Evolutionary conservation across 2,797 vertebrate species (phyloP), one percentile per base, ranked within the genome.

Genomic region (Limosa lapponica): DNA sequence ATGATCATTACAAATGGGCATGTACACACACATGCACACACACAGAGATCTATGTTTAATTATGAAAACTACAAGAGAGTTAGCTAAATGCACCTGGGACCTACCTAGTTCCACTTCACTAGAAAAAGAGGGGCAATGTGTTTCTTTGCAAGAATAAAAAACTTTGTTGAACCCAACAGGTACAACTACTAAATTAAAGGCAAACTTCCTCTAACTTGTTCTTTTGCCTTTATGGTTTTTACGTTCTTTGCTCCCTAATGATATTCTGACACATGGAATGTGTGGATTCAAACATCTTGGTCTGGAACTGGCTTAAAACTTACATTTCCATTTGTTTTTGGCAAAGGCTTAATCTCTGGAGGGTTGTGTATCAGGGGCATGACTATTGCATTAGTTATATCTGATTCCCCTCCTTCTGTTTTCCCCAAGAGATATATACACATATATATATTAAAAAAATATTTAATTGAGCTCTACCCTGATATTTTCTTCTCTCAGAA

Each of bases 21-120:
- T 55, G 15, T n/a, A n/a, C 22, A 58, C 3, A 20, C 3, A 39
- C 6, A 16, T 0, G 0, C 24, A 28, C 11, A n/a, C 15, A 34
- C 1, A 39, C 0, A 25, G 5, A 67, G 6, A 16, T 1, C 9
- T 51, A 17, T 7, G 9, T 36, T 65, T 62, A 41, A 57, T 57
- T 67, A 48, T 74, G 41, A 52, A 70, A 86, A 20, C 6, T 66
- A 32, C 59, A 54, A 15, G 30, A 46, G 5, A 37, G 11, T 8
- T 51, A 34, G 2, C 6, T 22, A 66, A 74, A 11, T 37, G 34
- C 4, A 34, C 3, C 16, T 52, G 37, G 23, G 5, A 32, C 11
- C 8, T 46, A 3, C 16, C 17, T 17, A 24, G 8, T 37, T 79
- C 6, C 2, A 57, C 46, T 82, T 55, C 13, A n/a, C 13, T 34